Conservation (phyloP, 1,140 invertebrate genomes). For the Yoshiicerus persimilis region DNA sequence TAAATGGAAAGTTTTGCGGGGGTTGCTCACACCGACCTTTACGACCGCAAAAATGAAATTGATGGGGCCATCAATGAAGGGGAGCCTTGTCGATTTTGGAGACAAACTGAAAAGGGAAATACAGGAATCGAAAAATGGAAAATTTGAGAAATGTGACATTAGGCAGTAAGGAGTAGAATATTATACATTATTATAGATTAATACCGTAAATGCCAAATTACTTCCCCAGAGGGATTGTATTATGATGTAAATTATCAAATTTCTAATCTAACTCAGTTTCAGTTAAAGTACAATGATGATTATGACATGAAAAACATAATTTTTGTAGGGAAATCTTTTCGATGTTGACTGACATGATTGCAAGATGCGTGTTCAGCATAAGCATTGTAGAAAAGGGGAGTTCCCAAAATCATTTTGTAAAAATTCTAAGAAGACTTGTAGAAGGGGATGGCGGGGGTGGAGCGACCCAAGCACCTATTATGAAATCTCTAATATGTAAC, state of each 20-base stretch:
- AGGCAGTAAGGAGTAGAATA: not conserved
- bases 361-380: conserved; percentile 16
- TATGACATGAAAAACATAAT: not conserved
- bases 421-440: not conserved
- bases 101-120: not conserved
- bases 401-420: conserved; percentile 30
- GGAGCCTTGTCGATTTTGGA: not conserved
- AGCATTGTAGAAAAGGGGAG: conserved; percentile 27
- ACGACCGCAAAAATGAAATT: conserved; percentile 33
- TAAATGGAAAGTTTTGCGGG: conserved; percentile 48
- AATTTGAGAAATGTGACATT: not conserved
- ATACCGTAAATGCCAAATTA: too few relatives aligned
- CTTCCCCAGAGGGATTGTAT: too few relatives aligned
- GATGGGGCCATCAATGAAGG: conserved; percentile 20
- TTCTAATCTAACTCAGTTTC: not conserved
- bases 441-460: not conserved
- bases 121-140: not conserved
- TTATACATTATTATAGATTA: too few relatives aligned
- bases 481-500: not conserved
- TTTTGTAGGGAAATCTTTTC: not conserved
- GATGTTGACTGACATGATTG: conserved; percentile 19
- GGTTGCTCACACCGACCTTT: conserved; percentile 15
- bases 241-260: not conserved
- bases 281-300: not conserved
- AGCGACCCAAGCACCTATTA: not conserved